These are phyloP conservation scores for Charina bottae DNA, from an alignment of 2,113 vertebrate genomes.

Conservation along the genomic window DNA sequence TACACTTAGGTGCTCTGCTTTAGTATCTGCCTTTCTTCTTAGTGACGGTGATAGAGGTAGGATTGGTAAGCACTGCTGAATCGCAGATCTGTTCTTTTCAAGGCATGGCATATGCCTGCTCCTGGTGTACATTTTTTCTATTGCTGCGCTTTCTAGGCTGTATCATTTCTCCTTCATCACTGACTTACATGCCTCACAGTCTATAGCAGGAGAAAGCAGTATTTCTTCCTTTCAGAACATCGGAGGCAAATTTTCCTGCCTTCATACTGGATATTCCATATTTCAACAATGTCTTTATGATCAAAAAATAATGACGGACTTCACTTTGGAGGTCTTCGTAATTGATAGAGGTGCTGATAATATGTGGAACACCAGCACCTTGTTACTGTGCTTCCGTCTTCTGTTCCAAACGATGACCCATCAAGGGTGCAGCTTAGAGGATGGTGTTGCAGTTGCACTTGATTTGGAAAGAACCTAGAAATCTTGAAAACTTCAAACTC, in stretches of 20 bases:
- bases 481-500: neutral
- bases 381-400: neutral
- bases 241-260: neutral
- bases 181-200: constrained; percentile 28
- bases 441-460: neutral
- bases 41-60: neutral
- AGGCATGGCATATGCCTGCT: constrained; percentile 24
- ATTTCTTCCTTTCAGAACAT: constrained; percentile 17
- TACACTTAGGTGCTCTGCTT: neutral
- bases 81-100: constrained; percentile 17
- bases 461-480: neutral
- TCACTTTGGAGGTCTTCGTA: neutral
- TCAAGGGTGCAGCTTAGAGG: neutral
- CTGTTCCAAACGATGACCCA: neutral
- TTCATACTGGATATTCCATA: neutral
- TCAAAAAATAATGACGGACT: neutral
- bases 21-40: constrained; percentile 3
- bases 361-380: neutral
- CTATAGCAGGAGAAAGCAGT: constrained; percentile 11
- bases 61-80: constrained; percentile 9
- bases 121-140: neutral
- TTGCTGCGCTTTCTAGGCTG: constrained; percentile 18
- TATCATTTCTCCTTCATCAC: constrained; percentile 43
- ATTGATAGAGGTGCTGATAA: neutral
- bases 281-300: neutral